phyloP scores from a whole-genome alignment of 2,888 invertebrate species.

The Tryphoninae sp. region DNA sequence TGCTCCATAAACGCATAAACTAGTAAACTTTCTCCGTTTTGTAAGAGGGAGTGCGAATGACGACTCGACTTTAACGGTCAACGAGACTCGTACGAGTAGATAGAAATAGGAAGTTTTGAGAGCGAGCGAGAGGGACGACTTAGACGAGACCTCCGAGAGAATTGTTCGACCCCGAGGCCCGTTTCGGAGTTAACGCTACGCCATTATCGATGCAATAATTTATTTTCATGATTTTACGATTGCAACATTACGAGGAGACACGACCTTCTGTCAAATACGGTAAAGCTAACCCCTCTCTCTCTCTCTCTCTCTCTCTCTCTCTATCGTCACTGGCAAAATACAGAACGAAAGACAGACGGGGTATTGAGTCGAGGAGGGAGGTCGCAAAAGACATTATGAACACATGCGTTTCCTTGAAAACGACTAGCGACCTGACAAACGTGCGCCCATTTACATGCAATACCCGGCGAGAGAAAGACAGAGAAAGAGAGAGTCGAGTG shows the following conservation, averaged over 20 bases:
- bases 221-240: conserved; percentile 76
- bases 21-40: conserved; percentile 71
- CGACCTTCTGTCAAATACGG: conserved; percentile 56
- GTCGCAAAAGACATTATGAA: conserved; percentile 31
- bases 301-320: conserved; percentile 33
- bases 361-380: conserved; percentile 12
- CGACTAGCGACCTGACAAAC: conserved; percentile 69
- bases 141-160: conserved; percentile 29
- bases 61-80: conserved; percentile 55
- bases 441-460: conserved; percentile 72
- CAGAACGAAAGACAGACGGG: conserved; percentile 11
- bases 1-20: conserved; percentile 76
- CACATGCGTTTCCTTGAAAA: conserved; percentile 73
- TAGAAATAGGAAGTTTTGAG: conserved; percentile 26
- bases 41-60: conserved; percentile 35
- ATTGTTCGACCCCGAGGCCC: conserved; percentile 47
- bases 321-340: neutral
- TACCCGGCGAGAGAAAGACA: neutral
- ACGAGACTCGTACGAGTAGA: conserved; percentile 13
- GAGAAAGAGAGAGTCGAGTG: conserved; percentile 61
- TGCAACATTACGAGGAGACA: conserved; percentile 64
- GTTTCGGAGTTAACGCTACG: conserved; percentile 67
- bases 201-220: conserved; percentile 77
- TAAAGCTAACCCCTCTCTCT: conserved; percentile 2
- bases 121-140: neutral